Conservation (phyloP, 2,113 vertebrate genomes). For the Sapajus apella region DNA sequence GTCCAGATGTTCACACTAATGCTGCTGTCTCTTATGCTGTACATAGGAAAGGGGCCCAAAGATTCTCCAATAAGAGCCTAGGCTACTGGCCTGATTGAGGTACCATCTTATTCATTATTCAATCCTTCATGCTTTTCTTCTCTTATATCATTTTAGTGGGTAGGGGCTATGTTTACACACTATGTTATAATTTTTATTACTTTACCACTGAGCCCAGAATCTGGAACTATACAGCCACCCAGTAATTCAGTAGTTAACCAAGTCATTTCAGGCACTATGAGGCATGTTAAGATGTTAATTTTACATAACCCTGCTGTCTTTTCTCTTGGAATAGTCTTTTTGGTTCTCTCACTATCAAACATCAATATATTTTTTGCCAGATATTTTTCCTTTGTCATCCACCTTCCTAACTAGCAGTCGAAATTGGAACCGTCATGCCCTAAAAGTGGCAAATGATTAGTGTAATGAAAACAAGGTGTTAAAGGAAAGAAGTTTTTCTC, state of each 20-base stretch:
- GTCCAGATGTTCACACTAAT: not conserved
- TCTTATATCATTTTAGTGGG: not conserved
- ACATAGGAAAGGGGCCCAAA: not conserved
- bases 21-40: not conserved
- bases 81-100: not conserved
- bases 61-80: not conserved
- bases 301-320: not conserved
- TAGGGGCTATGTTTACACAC: not conserved
- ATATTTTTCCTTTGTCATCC: not conserved
- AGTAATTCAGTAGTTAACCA: not conserved
- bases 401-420: not conserved
- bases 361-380: not conserved
- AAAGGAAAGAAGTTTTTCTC: not conserved
- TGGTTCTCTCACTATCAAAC: not conserved
- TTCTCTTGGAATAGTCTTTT: not conserved
- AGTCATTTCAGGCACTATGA: not conserved
- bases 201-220: not conserved
- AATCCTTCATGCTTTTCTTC: not conserved
- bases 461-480: not conserved
- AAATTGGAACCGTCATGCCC: not conserved
- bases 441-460: not conserved
- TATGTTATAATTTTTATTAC: not conserved
- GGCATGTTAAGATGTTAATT: not conserved
- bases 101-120: not conserved
- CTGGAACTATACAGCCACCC: not conserved